Evolutionary conservation across 1,140 invertebrate species (phyloP), one percentile per base, ranked within the genome.

Genomic region (Piezodorus guildinii): DNA sequence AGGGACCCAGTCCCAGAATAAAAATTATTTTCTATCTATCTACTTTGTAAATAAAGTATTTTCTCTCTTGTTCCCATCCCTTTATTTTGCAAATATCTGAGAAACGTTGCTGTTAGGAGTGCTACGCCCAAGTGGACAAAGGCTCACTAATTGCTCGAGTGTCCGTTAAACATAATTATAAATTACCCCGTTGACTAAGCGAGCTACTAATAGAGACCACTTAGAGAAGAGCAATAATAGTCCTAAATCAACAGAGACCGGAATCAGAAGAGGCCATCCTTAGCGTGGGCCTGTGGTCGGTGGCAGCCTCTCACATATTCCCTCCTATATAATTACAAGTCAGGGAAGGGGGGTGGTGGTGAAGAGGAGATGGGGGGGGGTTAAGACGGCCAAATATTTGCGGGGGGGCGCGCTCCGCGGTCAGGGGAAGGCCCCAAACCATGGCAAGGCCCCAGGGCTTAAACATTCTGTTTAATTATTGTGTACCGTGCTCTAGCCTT

Each of bases 381-480:
- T 23, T 56, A 56, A 56, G 52, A 56, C 52, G 52, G 52, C 52
- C 52, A 56, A 56, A 56, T 56, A 56, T 56, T 56, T 56, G 52
- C 17, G 52, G 52, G 52, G n/a, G 51, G 17, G 21, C 6, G 46
- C n/a, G 46, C 17, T 25, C 23, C 52, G 4, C 52, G 4, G 52
- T 9, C 52, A 3, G 52, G n/a, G 2, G 52, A n/a, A 23, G 17
- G 46, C 34, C 34, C 34, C 34, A 39, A 49, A 21, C 46, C 46
- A 17, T 21, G 17, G 17, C 52, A 21, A 56, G 19, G 19, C 15
- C 34, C 14, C 17, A 23, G 19, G 52, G 52, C 52, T 56, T 56
- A 25, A 25, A 49, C 46, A 49, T 25, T 56, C 52, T 56, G 52
- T 56, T 56, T 56, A 56, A 56, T 56, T 56, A 56, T 56, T 56